Percentiles rank a stretch among this genome's conserved stretches.
Conservation (phyloP, 30 jellyfish, hydroid and myxozoan species). For the Rhopilema esculentum region DNA sequence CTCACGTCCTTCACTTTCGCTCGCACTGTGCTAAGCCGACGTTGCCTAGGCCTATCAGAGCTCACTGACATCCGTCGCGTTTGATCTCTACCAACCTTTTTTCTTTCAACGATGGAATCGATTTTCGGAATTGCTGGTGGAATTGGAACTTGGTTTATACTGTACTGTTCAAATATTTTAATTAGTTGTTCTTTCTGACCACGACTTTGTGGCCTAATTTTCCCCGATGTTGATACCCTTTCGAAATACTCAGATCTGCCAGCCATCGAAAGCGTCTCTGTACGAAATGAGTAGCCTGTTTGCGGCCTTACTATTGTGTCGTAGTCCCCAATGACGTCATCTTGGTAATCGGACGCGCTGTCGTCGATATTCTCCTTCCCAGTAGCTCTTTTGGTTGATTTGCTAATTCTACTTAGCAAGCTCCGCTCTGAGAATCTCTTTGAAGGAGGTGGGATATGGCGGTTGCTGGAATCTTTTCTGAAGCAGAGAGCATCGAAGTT, state of each 20-base stretch:
- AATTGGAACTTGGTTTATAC: constrained; percentile 60
- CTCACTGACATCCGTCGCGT: background rate
- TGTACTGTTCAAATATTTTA: constrained; percentile 39
- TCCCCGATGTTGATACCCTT: background rate
- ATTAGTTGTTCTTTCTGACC: constrained; percentile 28
- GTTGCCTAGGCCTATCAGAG: constrained; percentile 13
- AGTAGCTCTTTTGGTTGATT: background rate
- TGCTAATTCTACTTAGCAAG: background rate
- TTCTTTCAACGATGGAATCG: background rate
- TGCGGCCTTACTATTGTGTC: constrained; percentile 30
- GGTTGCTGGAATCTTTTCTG: background rate
- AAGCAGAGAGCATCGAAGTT: background rate
- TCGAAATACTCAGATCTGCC: constrained; percentile 30
- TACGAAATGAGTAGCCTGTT: constrained; percentile 28
- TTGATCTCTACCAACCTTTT: background rate
- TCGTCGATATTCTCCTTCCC: background rate
- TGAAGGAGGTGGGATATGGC: background rate
- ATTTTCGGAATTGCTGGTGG: constrained; percentile 55
- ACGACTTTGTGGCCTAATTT: background rate
- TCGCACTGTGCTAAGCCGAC: constrained; percentile 5
- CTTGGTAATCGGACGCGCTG: background rate
- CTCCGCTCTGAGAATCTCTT: background rate
- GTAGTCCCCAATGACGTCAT: constrained; percentile 25
- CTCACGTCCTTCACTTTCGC: constrained; percentile 7
- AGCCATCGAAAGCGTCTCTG: constrained; percentile 37